phyloP scores from a whole-genome alignment of 2,888 invertebrate genomes.

The Tetrapedia diversipes region DNA sequence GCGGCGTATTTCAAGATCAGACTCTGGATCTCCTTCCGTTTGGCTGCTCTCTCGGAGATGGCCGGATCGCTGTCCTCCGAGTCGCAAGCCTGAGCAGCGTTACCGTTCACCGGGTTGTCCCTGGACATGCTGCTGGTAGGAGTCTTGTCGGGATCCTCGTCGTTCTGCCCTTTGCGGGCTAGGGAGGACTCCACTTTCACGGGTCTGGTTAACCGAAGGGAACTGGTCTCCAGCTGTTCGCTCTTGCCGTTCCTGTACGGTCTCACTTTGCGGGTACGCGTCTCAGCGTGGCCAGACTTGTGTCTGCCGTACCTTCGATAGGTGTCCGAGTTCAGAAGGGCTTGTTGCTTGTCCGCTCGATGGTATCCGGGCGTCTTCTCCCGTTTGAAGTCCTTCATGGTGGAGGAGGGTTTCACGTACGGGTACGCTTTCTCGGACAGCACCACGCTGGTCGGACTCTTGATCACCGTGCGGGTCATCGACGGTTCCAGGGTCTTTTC shows the following conservation, averaged over 20 bases:
- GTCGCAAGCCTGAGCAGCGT: constrained; percentile 68
- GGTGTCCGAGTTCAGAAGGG: constrained; percentile 84
- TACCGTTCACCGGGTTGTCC: constrained; percentile 35
- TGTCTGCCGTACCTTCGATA: constrained; percentile 81
- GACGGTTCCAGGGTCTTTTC: constrained; percentile 89
- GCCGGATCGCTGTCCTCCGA: constrained; percentile 85
- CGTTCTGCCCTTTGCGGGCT: constrained; percentile 42
- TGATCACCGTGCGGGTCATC: constrained; percentile 84
- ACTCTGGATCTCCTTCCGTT: constrained; percentile 92
- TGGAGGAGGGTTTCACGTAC: constrained; percentile 82
- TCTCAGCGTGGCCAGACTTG: constrained; percentile 81
- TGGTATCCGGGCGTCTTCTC: constrained; percentile 86
- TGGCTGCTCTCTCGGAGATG: constrained; percentile 89
- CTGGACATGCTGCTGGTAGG: constrained; percentile 69
- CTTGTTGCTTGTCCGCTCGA: constrained; percentile 82
- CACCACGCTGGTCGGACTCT: constrained; percentile 89
- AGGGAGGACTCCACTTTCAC: constrained; percentile 83
- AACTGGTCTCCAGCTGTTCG: constrained; percentile 84
- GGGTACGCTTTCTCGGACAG: constrained; percentile 88
- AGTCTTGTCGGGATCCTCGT: constrained; percentile 80
- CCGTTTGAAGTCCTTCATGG: constrained; percentile 81
- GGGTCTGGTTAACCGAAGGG: constrained; percentile 80
- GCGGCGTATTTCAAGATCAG: constrained; percentile 93
- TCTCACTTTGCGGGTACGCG: constrained; percentile 73
- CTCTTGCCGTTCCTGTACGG: constrained; percentile 87